phyloP scores from a whole-genome alignment of 2,797 vertebrate species.

The Aplochiton taeniatus region DNA sequence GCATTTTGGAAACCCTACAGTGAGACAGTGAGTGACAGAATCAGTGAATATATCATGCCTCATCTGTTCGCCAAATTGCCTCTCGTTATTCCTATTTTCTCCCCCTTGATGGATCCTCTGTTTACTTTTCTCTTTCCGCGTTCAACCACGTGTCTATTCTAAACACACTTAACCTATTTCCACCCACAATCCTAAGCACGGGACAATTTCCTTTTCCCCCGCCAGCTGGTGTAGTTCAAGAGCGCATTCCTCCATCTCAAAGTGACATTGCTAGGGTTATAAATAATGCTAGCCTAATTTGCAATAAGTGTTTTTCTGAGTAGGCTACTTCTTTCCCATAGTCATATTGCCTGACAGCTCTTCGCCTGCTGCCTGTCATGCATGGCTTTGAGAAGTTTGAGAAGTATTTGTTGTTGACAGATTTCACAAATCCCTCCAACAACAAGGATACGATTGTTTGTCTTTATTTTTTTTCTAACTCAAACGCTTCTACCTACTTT shows the following conservation, averaged over 20 bases:
- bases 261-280: not conserved
- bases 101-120: not conserved
- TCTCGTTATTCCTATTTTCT: not conserved
- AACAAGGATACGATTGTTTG: not conserved
- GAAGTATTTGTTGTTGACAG: no score
- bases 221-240: slow-evolving; percentile 2
- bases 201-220: not conserved
- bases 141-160: not conserved
- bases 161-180: slow-evolving; percentile 6
- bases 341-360: not conserved
- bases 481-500: not conserved
- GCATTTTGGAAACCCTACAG: slow-evolving; percentile 4
- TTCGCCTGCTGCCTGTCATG: not conserved
- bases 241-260: slow-evolving; percentile 7
- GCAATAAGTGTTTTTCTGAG: not conserved
- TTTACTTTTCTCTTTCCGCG: no score
- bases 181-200: slow-evolving; percentile 10
- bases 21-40: slow-evolving; percentile 5
- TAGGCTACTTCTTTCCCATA: not conserved
- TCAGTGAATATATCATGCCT: slow-evolving; percentile 2
- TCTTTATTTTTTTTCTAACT: not conserved
- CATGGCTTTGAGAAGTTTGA: no score
- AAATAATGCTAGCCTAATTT: not conserved
- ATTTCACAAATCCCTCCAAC: not conserved
- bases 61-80: not conserved